Percentiles rank a stretch among this genome's conserved stretches.
Evolutionary conservation across 37 sponge, comb jelly and placozoan genomes (phyloP).

Genomic region (Chondrosia reniformis): DNA sequence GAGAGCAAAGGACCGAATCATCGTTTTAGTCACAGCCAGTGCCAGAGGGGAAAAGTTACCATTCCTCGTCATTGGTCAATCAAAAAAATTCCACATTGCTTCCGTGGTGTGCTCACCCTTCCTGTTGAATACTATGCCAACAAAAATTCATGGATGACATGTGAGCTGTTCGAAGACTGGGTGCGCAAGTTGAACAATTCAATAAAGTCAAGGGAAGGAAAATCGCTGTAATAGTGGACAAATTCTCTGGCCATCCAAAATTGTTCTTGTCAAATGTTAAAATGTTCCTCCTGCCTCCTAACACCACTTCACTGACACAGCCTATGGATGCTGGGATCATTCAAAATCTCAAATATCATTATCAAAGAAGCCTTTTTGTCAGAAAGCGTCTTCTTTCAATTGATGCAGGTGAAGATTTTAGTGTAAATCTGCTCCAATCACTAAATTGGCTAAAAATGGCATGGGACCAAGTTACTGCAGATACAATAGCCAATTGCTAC

Average conservation of each 20-base stretch:
- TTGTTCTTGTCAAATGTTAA: conserved; percentile 3
- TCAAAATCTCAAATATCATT: no score
- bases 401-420: no score
- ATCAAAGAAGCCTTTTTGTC: no score
- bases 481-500: neutral
- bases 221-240: conserved; percentile 13
- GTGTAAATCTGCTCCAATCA: no score
- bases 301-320: conserved; percentile 32
- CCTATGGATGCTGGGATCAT: conserved; percentile 26
- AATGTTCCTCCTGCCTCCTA: conserved; percentile 29
- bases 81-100: no score
- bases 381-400: neutral
- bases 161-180: conserved; percentile 14
- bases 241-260: conserved; percentile 23
- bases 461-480: neutral
- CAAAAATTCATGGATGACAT: conserved; percentile 18
- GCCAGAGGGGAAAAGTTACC: no score
- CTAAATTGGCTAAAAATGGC: neutral
- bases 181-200: conserved; percentile 1
- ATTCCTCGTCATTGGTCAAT: no score
- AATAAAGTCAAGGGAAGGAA: conserved; percentile 12
- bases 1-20: no score
- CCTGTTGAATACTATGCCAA: no score
- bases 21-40: no score
- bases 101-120: no score